Base-by-base conservation (phyloP, 1,140 invertebrate genomes). In the Drosophila albomicans region DNA sequence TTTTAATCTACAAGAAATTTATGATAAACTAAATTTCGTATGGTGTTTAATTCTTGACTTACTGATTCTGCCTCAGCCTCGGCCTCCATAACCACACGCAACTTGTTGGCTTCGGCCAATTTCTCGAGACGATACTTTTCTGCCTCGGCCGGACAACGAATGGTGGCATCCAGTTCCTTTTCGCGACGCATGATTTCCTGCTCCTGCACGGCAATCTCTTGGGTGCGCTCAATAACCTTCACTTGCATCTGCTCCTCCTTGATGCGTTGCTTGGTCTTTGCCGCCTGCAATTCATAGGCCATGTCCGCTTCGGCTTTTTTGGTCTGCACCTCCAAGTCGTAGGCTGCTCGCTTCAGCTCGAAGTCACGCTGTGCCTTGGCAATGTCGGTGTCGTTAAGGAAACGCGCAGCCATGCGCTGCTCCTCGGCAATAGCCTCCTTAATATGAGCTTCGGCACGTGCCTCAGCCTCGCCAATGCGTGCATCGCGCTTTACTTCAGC, bases 231-330 rank as follows among this genome's bases (percentile, higher is more conserved):
- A 20, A 99, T 96, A 1, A 99, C 98, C 78, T 96, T 96, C 32
- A 99, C 97, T 93, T 99, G 97, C 98, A 99, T 99, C 91, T 99
- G 96, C 92, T 99, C 98, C 87, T 99, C 98, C 93, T 98, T 98
- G 79, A 99, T 99, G 69, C 97, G 94, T 92, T 99, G 98, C 79
- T 98, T 98, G 0, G 98, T 99, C 93, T 99, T 99, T 0, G 98
- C 98, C 25, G 98, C 98, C 95, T 99, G 97, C 51, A 99, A 93
- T 82, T 98, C 96, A 92, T 97, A 99, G 1, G 98, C 98, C 95
- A 99, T 95, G 92, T 99, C 98, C 15, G 98, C 98, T 93, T 98
- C 97, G 30, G 98, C 98, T 93, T 94, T 95, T 93, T 99, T 99
- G 3, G 98, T 98, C 93, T 98, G 97, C 38, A 99, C 98, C 95